A percentile compares a stretch with the other conserved stretches of the same genome.
Conservation (phyloP, 2,888 invertebrate species). For the Acronicta psi region DNA sequence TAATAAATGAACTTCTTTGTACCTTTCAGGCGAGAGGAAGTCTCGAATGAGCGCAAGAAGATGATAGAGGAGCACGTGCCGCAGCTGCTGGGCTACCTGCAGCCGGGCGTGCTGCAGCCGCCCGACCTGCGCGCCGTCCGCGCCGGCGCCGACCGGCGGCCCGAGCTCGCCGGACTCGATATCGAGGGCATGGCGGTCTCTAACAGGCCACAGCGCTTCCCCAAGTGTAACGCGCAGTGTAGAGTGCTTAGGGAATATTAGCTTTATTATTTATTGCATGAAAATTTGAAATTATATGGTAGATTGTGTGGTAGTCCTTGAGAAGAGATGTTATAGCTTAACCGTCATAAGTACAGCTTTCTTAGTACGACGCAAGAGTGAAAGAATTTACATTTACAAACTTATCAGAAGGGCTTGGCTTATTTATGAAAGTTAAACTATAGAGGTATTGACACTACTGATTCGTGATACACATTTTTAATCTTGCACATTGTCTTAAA, state of each 20-base stretch:
- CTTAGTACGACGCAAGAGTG: no score
- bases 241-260: constrained; percentile 63
- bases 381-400: no score
- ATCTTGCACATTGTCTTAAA: no score
- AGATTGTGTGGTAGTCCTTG: no score
- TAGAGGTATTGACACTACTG: no score
- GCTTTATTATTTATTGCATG: neutral
- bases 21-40: constrained; percentile 79
- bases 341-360: no score
- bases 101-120: constrained; percentile 83
- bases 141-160: constrained; percentile 42
- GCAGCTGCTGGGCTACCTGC: constrained; percentile 88
- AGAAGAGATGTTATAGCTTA: no score
- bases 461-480: no score
- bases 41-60: constrained; percentile 87
- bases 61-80: constrained; percentile 89
- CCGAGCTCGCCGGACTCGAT: constrained; percentile 45
- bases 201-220: constrained; percentile 43
- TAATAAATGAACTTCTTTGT: no score
- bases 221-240: constrained; percentile 80
- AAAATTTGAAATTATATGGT: no score
- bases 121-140: constrained; percentile 76
- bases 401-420: no score
- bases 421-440: no score
- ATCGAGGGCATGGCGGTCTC: constrained; percentile 53